Conservation (phyloP, 1,140 invertebrate species). For the Apis laboriosa region DNA sequence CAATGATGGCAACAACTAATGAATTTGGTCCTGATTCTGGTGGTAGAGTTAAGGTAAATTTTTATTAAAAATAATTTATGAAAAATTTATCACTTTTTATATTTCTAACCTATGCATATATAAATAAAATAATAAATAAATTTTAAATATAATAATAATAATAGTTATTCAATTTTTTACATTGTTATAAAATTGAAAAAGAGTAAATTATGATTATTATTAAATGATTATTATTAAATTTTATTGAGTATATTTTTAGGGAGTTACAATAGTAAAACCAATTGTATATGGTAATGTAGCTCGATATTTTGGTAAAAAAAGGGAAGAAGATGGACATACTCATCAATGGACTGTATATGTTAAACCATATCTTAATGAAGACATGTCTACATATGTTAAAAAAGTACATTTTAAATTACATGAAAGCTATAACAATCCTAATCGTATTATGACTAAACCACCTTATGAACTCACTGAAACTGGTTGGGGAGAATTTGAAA, state of each 20-base stretch:
- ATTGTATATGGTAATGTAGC: conserved; percentile 99
- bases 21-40: conserved; percentile 92
- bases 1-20: conserved; percentile 84
- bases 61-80: not conserved
- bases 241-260: conserved; percentile 82
- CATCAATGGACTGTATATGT: conserved; percentile 99
- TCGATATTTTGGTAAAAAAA: conserved; percentile 97
- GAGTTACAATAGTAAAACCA: conserved; percentile 95
- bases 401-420: conserved; percentile 99
- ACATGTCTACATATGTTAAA: conserved; percentile 97
- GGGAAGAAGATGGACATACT: conserved; percentile 99
- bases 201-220: not conserved
- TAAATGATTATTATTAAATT: not conserved
- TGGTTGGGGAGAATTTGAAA: conserved; percentile 99
- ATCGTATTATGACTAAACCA: conserved; percentile 94
- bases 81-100: not conserved
- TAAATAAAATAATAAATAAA: not conserved
- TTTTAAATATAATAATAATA: not conserved
- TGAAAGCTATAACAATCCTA: conserved; percentile 98
- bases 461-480: conserved; percentile 99
- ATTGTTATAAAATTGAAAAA: not conserved
- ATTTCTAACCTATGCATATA: not conserved
- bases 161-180: not conserved
- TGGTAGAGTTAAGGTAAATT: conserved; percentile 87
- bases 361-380: conserved; percentile 96